Evolutionary conservation across 2,888 invertebrate genomes (phyloP), one percentile per base, ranked within the genome.

Genomic region (Vannuccia rotundouncinata): DNA sequence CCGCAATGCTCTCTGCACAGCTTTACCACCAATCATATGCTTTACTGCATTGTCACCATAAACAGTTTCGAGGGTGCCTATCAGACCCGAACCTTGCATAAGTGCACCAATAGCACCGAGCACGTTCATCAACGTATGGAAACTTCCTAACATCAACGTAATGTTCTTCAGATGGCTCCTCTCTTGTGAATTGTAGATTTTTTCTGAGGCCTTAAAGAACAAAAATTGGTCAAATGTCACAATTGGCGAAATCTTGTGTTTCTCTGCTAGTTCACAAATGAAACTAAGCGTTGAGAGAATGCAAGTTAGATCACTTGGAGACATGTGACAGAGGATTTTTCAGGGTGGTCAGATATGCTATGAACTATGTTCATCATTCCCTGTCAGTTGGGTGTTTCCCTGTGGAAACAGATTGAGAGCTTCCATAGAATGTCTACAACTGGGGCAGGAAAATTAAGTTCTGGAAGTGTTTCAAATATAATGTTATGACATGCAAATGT

Each of bases 331-430:
- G 79, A 77, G 1, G 73, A 79, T 30, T 79, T 59, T 10, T 75
- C 79, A 10, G 79, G 74, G 78, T 79, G 79, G 5, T 79, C 25
- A 59, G 13, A 28, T 17, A 83, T 84, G 5, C 81, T 81, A 73
- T 81, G 79, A 27, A 82, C 27, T 2, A 60, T 60, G 25, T 81
- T 59, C 81, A 82, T 81, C 76, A 81, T 75, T 0, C 79, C 81
- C 22, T 29, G 74, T 76, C 81, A 82, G 0, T 25, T 28, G 22
- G 82, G 81, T n/a, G 30, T 29, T 29, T 29, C 75, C 30, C 5
- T 2, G 29, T 75, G 17, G 30, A 75, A 75, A 22, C 31, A 31
- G 75, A 75, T 10, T 31, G 75, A 75, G 30, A 75, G 31, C 30
- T 75, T 29, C 75, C 25, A 75, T 2, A 75, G 30, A 29, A 75